phyloP scores from a whole-genome alignment of 2,888 invertebrate species.

The Eupithecia pulchellata region DNA sequence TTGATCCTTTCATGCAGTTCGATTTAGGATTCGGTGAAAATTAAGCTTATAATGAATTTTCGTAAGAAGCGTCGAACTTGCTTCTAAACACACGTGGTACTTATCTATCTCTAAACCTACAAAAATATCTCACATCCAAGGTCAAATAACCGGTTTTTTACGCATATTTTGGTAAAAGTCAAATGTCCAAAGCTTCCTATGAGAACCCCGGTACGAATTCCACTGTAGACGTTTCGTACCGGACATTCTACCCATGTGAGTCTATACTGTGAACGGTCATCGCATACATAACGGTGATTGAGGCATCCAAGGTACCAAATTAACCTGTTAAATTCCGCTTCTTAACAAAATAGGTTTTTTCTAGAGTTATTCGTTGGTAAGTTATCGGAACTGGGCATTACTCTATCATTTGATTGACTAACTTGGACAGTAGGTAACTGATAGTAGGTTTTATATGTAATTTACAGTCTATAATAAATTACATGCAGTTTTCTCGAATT shows the following conservation, averaged over 20 bases:
- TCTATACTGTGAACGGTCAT: neutral
- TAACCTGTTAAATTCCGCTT: neutral
- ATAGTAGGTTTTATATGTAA: no score
- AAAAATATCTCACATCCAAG: slow-evolving; percentile 9
- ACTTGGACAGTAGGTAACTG: neutral
- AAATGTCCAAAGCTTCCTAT: slow-evolving; percentile 5
- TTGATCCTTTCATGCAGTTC: neutral
- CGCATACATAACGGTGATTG: slow-evolving; percentile 9
- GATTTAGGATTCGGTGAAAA: neutral
- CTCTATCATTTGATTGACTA: neutral
- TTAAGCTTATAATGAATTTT: neutral
- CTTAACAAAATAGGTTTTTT: neutral
- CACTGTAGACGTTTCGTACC: no score
- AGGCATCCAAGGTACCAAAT: neutral
- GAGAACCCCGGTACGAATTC: neutral
- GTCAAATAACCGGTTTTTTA: slow-evolving; percentile 10
- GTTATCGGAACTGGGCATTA: neutral
- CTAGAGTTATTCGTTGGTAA: neutral
- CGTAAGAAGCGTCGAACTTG: neutral
- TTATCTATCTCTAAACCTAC: neutral
- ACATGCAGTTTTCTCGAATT: no score
- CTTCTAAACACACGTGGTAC: neutral
- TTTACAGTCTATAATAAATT: no score
- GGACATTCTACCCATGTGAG: no score
- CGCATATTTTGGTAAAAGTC: slow-evolving; percentile 5